Evolutionary conservation across 2,888 invertebrate species (phyloP).

Genomic region (Cyclophora albipunctata): DNA sequence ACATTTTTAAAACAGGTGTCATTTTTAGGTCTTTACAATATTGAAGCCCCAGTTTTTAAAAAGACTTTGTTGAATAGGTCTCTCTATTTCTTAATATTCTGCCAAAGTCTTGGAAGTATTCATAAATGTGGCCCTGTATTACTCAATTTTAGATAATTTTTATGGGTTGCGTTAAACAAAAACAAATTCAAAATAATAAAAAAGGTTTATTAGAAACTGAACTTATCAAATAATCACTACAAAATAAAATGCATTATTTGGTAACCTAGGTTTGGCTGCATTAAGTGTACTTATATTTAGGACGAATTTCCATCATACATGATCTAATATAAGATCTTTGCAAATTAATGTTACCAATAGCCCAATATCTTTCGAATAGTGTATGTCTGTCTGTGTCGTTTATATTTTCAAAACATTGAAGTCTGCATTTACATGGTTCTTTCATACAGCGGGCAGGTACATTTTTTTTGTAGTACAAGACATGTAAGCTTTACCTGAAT

Average conservation of each 20-base stretch:
- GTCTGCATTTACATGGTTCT: constrained; percentile 2
- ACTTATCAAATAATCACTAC: too few relatives aligned
- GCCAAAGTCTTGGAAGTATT: too few relatives aligned
- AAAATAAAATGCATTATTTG: constrained; percentile 12
- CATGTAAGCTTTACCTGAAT: not conserved
- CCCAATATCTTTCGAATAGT: constrained; percentile 11
- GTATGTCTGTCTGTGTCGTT: constrained; percentile 4
- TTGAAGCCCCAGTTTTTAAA: too few relatives aligned
- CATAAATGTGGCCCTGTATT: too few relatives aligned
- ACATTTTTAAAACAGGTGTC: too few relatives aligned
- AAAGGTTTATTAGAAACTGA: too few relatives aligned
- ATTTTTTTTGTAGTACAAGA: not conserved
- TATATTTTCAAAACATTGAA: constrained; percentile 5
- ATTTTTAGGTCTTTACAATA: too few relatives aligned
- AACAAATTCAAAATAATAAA: too few relatives aligned
- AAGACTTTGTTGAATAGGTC: too few relatives aligned
- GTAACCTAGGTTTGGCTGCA: constrained; percentile 9
- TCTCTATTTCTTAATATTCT: too few relatives aligned
- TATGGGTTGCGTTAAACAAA: too few relatives aligned
- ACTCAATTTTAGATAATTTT: too few relatives aligned
- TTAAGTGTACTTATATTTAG: constrained; percentile 14
- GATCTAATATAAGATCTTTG: constrained; percentile 11
- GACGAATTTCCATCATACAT: constrained; percentile 13
- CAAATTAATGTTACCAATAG: constrained; percentile 5
- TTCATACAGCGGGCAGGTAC: not conserved